phyloP scores from a whole-genome alignment of 2,888 invertebrate species.

The Cheilosia vulpina region DNA sequence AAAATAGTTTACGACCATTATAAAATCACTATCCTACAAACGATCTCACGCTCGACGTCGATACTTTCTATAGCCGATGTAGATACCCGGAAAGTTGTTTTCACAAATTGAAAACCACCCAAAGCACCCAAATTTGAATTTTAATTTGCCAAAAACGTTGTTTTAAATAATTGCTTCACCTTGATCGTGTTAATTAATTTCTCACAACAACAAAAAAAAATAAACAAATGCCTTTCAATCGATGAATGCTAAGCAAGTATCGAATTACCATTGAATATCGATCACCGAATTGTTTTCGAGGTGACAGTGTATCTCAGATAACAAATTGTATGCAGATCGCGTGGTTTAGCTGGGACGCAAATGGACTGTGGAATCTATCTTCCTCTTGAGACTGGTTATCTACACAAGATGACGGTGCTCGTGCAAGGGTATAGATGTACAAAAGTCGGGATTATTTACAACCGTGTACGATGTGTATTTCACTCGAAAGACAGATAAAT shows the following conservation, averaged over 20 bases:
- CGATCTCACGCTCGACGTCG: conserved; percentile 28
- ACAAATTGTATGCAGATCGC: conserved; percentile 71
- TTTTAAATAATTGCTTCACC: conserved; percentile 66
- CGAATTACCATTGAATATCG: conserved; percentile 70
- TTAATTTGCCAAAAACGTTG: conserved; percentile 72
- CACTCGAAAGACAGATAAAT: conserved; percentile 59
- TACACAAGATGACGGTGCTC: not conserved
- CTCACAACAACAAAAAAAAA: not conserved
- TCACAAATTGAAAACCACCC: conserved; percentile 59
- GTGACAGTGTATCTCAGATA: conserved; percentile 69
- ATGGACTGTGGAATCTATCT: too few species aligned
- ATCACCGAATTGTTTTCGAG: conserved; percentile 62
- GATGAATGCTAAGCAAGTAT: conserved; percentile 45
- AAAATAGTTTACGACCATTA: conserved; percentile 36
- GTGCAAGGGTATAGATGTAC: conserved; percentile 1
- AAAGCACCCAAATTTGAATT: conserved; percentile 65
- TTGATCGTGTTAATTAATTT: conserved; percentile 69
- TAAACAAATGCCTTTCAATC: conserved; percentile 6
- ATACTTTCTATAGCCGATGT: conserved; percentile 1
- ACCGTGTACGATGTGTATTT: conserved; percentile 58
- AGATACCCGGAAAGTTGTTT: not conserved
- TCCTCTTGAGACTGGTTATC: not conserved
- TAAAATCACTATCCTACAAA: conserved; percentile 44
- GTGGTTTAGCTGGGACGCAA: not conserved
- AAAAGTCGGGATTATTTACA: conserved; percentile 65